A percentile compares a stretch with the other conserved stretches of the same genome.
These are phyloP conservation scores for Drosophila multiciliata DNA, from an alignment of 2,888 invertebrate genomes.

Conservation along the genomic window DNA sequence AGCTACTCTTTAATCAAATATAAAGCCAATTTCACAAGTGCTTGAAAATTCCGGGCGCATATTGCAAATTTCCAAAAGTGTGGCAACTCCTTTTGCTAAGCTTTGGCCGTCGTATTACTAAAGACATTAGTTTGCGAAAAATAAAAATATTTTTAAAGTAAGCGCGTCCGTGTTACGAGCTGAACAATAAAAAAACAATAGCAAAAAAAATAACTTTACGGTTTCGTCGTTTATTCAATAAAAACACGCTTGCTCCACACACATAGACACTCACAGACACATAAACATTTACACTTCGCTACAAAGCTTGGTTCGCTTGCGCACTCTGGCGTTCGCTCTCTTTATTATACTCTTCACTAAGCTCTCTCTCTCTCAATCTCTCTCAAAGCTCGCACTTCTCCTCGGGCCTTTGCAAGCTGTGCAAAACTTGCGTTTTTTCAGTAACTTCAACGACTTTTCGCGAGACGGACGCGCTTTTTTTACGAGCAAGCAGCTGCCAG, in stretches of 20 bases:
- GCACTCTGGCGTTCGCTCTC: slow-evolving; percentile 15
- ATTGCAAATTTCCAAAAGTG: slow-evolving; percentile 18
- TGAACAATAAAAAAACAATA: slow-evolving; percentile 32
- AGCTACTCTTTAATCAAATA: slow-evolving; percentile 27
- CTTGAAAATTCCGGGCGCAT: background rate
- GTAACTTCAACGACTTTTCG: slow-evolving; percentile 82
- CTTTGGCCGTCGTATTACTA: slow-evolving; percentile 30
- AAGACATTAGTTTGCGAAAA: slow-evolving; percentile 58
- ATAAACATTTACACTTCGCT: slow-evolving; percentile 50
- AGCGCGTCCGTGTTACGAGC: slow-evolving; percentile 52
- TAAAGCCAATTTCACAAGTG: background rate
- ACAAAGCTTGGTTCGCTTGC: slow-evolving; percentile 56
- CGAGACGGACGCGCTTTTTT: slow-evolving; percentile 75
- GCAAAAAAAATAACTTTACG: slow-evolving; percentile 51
- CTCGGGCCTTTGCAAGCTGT: slow-evolving; percentile 31
- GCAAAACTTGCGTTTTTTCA: slow-evolving; percentile 62
- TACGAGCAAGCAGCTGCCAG: slow-evolving; percentile 45
- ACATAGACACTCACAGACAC: slow-evolving; percentile 34
- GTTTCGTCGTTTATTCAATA: slow-evolving; percentile 69
- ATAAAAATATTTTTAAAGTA: slow-evolving; percentile 42
- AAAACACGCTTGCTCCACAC: slow-evolving; percentile 66
- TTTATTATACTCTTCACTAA: background rate
- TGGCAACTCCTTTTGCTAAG: slow-evolving; percentile 50
- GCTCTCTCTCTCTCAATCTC: slow-evolving; percentile 6
- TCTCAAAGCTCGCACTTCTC: slow-evolving; percentile 53